These are phyloP conservation scores for Uria aalge DNA, from an alignment of 2,113 vertebrate species.

Conservation along the genomic window DNA sequence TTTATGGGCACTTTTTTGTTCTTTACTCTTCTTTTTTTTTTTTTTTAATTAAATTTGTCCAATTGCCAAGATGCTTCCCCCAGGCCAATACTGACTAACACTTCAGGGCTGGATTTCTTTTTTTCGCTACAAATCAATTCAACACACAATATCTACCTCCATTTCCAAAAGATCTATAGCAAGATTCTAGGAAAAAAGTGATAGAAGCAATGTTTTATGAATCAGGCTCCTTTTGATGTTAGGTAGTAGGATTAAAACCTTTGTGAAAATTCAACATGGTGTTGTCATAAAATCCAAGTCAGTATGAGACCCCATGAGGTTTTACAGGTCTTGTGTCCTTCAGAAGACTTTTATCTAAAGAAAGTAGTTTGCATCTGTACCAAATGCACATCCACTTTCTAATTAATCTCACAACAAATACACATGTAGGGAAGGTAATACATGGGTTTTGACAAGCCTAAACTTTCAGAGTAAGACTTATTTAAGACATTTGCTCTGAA, in stretches of 20 bases:
- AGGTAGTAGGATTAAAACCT: constrained; percentile 32
- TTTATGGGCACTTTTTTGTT: constrained; percentile 15
- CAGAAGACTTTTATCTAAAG: constrained; percentile 14
- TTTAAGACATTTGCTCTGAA: not conserved
- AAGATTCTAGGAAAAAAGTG: not conserved
- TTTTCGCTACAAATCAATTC: not conserved
- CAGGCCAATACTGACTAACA: not conserved
- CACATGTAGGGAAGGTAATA: not conserved
- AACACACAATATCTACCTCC: not conserved
- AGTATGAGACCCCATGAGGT: not conserved
- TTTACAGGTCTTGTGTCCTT: not conserved
- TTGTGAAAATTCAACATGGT: constrained; percentile 27
- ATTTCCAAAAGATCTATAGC: constrained; percentile 29
- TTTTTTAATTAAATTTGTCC: not conserved
- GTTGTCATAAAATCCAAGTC: constrained; percentile 10
- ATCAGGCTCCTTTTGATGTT: constrained; percentile 42
- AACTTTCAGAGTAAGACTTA: not conserved
- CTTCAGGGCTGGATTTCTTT: not conserved
- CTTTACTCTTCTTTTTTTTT: not conserved
- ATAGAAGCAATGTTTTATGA: constrained; percentile 46
- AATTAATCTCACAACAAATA: not conserved
- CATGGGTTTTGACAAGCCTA: not conserved
- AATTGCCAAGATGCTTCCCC: not conserved
- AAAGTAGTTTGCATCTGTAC: not conserved
- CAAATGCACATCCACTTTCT: not conserved